These are phyloP conservation scores for Acyrthosiphon pisum DNA, from an alignment of 1,140 invertebrate genomes.

Conservation along the genomic window DNA sequence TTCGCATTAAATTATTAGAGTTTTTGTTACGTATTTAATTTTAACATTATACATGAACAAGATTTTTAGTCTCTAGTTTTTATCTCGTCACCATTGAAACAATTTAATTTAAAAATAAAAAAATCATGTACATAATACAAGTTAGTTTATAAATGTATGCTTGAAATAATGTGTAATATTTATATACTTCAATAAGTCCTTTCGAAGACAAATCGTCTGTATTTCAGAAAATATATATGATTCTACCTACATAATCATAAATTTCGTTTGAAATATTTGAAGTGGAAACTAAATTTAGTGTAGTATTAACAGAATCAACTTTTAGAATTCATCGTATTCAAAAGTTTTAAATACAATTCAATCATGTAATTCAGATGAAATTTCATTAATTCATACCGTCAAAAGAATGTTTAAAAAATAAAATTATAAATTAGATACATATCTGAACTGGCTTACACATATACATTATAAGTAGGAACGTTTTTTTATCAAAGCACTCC, in stretches of 20 bases:
- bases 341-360: neutral
- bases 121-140: neutral
- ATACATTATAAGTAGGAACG: neutral
- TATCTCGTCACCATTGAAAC: neutral
- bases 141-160: neutral
- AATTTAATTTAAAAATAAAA: neutral
- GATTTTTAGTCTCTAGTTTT: neutral
- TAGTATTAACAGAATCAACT: neutral
- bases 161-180: neutral
- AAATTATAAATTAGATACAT: neutral
- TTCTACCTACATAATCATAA: neutral
- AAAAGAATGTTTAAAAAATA: neutral
- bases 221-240: neutral
- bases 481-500: neutral
- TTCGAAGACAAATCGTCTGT: neutral
- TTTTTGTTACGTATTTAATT: neutral
- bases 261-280: neutral
- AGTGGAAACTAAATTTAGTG: neutral
- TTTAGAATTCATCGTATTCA: neutral
- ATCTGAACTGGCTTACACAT: neutral
- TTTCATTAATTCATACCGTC: neutral
- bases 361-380: neutral
- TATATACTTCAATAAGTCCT: neutral
- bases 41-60: too few species aligned
- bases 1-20: neutral